A percentile compares a stretch with the other conserved stretches of the same genome.
These are phyloP conservation scores for Arothron firmamentum DNA, from an alignment of 2,113 vertebrate genomes.

Conservation along the genomic window DNA sequence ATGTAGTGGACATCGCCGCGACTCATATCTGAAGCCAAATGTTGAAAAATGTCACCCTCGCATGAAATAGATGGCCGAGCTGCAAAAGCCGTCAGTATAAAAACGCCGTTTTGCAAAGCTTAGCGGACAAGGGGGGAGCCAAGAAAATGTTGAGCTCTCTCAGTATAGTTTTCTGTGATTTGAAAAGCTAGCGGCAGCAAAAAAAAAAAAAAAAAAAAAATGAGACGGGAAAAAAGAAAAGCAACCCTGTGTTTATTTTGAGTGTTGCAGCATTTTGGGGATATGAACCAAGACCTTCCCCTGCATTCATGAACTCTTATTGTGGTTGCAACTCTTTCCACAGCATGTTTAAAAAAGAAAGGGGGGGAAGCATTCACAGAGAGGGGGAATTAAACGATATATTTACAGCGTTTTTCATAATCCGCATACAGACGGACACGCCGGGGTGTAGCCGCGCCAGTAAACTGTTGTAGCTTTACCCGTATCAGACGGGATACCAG, in stretches of 20 bases:
- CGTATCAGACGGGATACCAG: conserved; percentile 44
- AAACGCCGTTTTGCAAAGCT: conserved; percentile 61
- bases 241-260: conserved; percentile 54
- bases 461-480: conserved; percentile 59
- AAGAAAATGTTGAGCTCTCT: conserved; percentile 47
- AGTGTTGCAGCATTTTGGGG: conserved; percentile 49
- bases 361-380: neutral
- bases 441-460: conserved; percentile 23
- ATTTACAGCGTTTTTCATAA: conserved; percentile 62
- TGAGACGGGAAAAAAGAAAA: neutral
- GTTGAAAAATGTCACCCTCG: conserved; percentile 70
- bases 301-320: conserved; percentile 62
- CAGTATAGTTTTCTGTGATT: conserved; percentile 33
- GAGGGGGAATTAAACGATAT: conserved; percentile 52
- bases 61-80: conserved; percentile 62
- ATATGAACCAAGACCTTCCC: conserved; percentile 17
- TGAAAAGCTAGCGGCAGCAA: conserved; percentile 40
- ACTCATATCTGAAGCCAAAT: conserved; percentile 62
- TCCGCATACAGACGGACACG: conserved; percentile 54
- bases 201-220: neutral
- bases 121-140: conserved; percentile 39
- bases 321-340: conserved; percentile 56
- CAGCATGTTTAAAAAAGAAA: too few species aligned
- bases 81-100: conserved; percentile 37
- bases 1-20: conserved; percentile 52